Evolutionary conservation across 2,113 vertebrate genomes (phyloP).

Genomic region (Dermatemys mawii): DNA sequence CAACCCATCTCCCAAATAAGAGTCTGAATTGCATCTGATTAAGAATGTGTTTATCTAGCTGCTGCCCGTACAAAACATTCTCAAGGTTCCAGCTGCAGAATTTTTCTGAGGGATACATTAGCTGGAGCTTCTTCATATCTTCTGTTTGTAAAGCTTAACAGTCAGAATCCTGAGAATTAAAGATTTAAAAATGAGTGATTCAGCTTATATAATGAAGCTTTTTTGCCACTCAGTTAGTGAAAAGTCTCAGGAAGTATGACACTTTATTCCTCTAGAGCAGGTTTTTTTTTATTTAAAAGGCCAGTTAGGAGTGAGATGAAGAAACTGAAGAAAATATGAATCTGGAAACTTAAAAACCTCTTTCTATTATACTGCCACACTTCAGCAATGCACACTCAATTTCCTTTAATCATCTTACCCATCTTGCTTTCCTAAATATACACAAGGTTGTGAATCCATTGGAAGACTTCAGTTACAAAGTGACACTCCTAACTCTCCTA

Average conservation of each 20-base stretch:
- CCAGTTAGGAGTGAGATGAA: slow-evolving; percentile 46
- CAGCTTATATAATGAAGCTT: slow-evolving; percentile 15
- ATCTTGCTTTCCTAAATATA: not conserved
- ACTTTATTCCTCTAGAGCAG: slow-evolving; percentile 38
- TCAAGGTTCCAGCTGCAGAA: not conserved
- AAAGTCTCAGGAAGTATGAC: slow-evolving; percentile 26
- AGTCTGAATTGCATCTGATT: not conserved
- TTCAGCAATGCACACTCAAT: not conserved
- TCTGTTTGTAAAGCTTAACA: not conserved
- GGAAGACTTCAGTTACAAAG: not conserved
- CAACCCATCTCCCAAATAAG: not conserved
- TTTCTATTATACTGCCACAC: not conserved
- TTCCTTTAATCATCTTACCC: not conserved
- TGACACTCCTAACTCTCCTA: not conserved
- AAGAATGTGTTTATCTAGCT: slow-evolving; percentile 15
- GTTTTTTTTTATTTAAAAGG: slow-evolving; percentile 24
- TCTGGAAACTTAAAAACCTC: not conserved
- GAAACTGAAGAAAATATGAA: not conserved
- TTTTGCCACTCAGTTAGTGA: not conserved
- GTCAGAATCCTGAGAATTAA: slow-evolving; percentile 33
- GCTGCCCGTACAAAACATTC: slow-evolving; percentile 15
- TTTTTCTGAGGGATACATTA: slow-evolving; percentile 25
- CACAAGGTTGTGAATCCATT: not conserved
- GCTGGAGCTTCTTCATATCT: not conserved
- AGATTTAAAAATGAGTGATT: slow-evolving; percentile 35